Conservation (phyloP, 2,888 invertebrate genomes). For the Tillus elongatus region DNA sequence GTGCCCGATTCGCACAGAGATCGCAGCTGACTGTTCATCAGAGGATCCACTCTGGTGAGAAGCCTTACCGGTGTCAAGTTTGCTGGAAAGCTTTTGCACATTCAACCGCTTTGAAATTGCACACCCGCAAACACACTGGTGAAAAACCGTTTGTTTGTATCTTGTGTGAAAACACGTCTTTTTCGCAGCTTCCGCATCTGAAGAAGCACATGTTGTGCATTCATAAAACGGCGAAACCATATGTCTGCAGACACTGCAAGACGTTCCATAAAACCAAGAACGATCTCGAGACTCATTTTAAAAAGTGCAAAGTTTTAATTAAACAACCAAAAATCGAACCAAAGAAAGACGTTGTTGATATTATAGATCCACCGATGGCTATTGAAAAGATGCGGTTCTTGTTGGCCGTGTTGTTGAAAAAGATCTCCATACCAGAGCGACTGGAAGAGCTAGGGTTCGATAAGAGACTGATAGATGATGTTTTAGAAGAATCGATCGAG, state of each 20-base stretch:
- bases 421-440: slow-evolving; percentile 72
- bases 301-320: slow-evolving; percentile 39
- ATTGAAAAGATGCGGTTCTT: slow-evolving; percentile 70
- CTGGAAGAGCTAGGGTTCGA: slow-evolving; percentile 67
- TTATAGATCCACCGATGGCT: slow-evolving; percentile 49
- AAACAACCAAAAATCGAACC: slow-evolving; percentile 29
- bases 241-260: slow-evolving; percentile 64
- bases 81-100: slow-evolving; percentile 74
- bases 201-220: slow-evolving; percentile 83
- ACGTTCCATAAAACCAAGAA: slow-evolving; percentile 68
- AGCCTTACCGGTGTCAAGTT: slow-evolving; percentile 74
- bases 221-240: slow-evolving; percentile 69
- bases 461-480: slow-evolving; percentile 69
- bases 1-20: slow-evolving; percentile 71
- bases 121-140: slow-evolving; percentile 74
- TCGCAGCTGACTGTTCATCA: slow-evolving; percentile 78
- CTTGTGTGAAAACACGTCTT: slow-evolving; percentile 59
- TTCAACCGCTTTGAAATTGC: slow-evolving; percentile 75
- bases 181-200: slow-evolving; percentile 76
- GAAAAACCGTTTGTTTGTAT: slow-evolving; percentile 73
- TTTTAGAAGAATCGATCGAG: slow-evolving; percentile 67
- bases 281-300: slow-evolving; percentile 58
- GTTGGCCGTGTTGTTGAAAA: slow-evolving; percentile 70
- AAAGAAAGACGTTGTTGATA: slow-evolving; percentile 22
- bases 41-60: slow-evolving; percentile 74